Percentiles rank a stretch among this genome's conserved stretches.
phyloP scores from a whole-genome alignment of 1,140 invertebrate genomes.

The Pentalonia nigronervosa region DNA sequence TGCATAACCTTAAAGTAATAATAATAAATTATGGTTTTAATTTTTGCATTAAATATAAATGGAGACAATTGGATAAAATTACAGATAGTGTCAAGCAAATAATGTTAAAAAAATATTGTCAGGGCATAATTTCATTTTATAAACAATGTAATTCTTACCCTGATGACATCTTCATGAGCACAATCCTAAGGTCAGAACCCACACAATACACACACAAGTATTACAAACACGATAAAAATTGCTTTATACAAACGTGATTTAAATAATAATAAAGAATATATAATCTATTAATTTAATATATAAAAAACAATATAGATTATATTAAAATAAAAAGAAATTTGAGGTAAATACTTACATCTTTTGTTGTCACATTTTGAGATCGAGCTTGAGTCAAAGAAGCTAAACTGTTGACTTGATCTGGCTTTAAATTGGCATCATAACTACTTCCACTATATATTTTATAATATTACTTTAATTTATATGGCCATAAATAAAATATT shows the following conservation, averaged over 20 bases:
- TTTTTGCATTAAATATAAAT: not conserved
- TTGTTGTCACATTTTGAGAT: slow-evolving; percentile 57
- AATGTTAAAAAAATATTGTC: slow-evolving; percentile 47
- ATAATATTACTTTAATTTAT: not conserved
- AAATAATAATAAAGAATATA: not conserved
- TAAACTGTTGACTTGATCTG: slow-evolving; percentile 68
- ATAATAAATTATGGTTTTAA: slow-evolving; percentile 29
- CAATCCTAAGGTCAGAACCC: slow-evolving; percentile 56
- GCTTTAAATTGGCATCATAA: slow-evolving; percentile 76
- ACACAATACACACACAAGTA: slow-evolving; percentile 51
- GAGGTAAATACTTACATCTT: slow-evolving; percentile 41
- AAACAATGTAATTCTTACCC: slow-evolving; percentile 48
- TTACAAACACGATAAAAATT: slow-evolving; percentile 56
- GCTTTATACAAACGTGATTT: slow-evolving; percentile 53
- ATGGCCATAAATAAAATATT: not conserved
- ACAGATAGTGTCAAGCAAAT: slow-evolving; percentile 30
- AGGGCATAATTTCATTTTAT: slow-evolving; percentile 44
- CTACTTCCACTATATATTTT: slow-evolving; percentile 68
- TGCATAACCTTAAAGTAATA: not conserved
- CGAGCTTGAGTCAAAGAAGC: slow-evolving; percentile 60
- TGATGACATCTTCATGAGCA: slow-evolving; percentile 56
- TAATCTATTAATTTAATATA: not conserved
- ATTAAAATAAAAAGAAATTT: slow-evolving; percentile 10
- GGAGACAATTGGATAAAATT: not conserved
- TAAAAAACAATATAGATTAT: not conserved